Conservation (phyloP, 2,888 invertebrate species). For the Aplocera efformata region DNA sequence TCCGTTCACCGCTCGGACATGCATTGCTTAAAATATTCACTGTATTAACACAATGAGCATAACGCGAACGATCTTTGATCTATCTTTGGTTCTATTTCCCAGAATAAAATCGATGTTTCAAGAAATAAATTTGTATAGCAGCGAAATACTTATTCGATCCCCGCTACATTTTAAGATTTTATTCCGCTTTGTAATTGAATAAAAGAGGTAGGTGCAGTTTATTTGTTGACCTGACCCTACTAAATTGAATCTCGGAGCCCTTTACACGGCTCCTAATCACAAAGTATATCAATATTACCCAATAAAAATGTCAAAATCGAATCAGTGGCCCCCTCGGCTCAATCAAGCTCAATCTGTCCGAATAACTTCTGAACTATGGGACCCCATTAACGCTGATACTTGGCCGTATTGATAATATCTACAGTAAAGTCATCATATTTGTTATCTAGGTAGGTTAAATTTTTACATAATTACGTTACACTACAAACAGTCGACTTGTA, state of each 20-base stretch:
- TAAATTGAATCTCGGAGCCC: slow-evolving; percentile 47
- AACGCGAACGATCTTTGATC: slow-evolving; percentile 40
- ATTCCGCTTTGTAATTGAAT: slow-evolving; percentile 4
- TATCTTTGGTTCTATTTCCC: slow-evolving; percentile 45
- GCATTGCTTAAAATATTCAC: slow-evolving; percentile 64
- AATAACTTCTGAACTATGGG: slow-evolving; percentile 33
- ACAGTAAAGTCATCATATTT: no score
- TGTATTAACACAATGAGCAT: slow-evolving; percentile 42
- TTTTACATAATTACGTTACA: no score
- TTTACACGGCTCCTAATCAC: slow-evolving; percentile 57
- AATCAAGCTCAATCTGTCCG: slow-evolving; percentile 51
- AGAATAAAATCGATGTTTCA: slow-evolving; percentile 32
- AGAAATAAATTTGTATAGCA: slow-evolving; percentile 17
- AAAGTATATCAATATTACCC: slow-evolving; percentile 69
- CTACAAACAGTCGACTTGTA: no score
- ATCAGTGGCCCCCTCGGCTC: slow-evolving; percentile 61
- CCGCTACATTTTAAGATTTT: no score
- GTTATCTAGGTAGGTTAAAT: no score
- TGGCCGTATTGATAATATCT: no score
- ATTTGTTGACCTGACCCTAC: slow-evolving; percentile 41
- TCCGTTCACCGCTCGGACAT: slow-evolving; percentile 66
- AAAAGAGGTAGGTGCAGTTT: slow-evolving; percentile 9
- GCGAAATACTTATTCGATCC: not conserved
- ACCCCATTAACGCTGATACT: slow-evolving; percentile 19
- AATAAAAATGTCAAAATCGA: slow-evolving; percentile 73